Percentiles rank a stretch among this genome's conserved stretches.
phyloP scores from a whole-genome alignment of 2,113 vertebrate genomes.

The Centropristis striata region DNA sequence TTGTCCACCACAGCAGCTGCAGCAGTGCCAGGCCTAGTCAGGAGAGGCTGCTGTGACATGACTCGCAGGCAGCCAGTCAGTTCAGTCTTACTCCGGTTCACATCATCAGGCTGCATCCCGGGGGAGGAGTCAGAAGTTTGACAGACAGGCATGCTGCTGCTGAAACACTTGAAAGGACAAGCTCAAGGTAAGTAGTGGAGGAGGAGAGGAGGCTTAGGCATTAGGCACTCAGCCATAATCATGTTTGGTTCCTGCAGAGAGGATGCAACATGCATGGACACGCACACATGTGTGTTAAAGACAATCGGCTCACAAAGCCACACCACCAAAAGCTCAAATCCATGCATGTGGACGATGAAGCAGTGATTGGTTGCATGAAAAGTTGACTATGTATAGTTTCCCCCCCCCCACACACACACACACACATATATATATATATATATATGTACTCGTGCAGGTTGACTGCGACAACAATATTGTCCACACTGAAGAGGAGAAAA shows the following conservation, averaged over 20 bases:
- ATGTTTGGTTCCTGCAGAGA: conserved; percentile 47
- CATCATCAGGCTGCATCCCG: conserved; percentile 59
- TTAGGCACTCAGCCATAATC: conserved; percentile 56
- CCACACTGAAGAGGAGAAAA: conserved; percentile 15
- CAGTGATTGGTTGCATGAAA: not conserved
- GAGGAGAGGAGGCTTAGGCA: conserved; percentile 43
- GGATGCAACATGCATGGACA: conserved; percentile 47
- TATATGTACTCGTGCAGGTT: conserved; percentile 12
- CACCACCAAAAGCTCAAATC: conserved; percentile 34
- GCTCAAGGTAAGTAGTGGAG: conserved; percentile 65
- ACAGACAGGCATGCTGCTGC: conserved; percentile 53
- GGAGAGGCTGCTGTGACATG: conserved; percentile 41
- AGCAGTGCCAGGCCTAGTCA: conserved; percentile 29
- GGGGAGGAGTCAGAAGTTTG: conserved; percentile 63
- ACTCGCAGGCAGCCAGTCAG: conserved; percentile 31
- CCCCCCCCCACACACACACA: not conserved
- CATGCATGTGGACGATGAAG: conserved; percentile 15
- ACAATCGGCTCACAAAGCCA: conserved; percentile 27
- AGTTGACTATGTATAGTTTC: not conserved
- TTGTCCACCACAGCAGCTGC: conserved; percentile 13
- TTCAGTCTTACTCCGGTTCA: conserved; percentile 54
- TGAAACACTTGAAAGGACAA: conserved; percentile 66
- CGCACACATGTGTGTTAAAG: conserved; percentile 18
- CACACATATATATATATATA: not conserved
- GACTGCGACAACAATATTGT: conserved; percentile 30